Evolutionary conservation across 1,140 invertebrate genomes (phyloP), one percentile per base, ranked within the genome.

Genomic region (Oncopodura yosiiana): DNA sequence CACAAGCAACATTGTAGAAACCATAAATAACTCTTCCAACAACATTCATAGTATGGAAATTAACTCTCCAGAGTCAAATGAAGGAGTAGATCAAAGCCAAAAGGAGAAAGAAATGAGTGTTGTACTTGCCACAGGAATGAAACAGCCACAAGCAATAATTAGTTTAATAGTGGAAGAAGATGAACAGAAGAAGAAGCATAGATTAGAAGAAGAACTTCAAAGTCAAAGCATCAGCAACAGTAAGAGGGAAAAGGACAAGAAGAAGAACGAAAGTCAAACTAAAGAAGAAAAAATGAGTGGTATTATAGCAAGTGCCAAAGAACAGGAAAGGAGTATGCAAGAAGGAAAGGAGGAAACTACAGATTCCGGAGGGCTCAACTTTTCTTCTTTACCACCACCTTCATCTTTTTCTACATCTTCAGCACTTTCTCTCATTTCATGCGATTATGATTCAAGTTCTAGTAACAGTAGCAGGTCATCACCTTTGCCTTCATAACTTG

Each of bases 351-450:
- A 3, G 8, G n/a, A 3, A 23, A 19, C 29, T 24, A 34, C n/a
- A 9, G 19, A 3, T 23, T 18, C n/a, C 19, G 29, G 12, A 3
- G 18, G 6, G 3, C 1, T 16, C 4, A 34, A 19, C 18, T 3
- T 18, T 12, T 27, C 9, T 19, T 12, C 14, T 29, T n/a, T 8
- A 50, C 24, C n/a, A 14, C 21, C 3, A 26, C 2, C 24, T 39
- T 2, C 34, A n/a, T 12, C 23, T 3, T 6, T 5, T 12, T 16
- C 12, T n/a, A 27, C 23, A 19, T 11, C 21, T 45, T 29, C 27
- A 24, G 54, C 46, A n/a, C 32, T 56, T 1, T 49, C 54, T 8
- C 41, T 56, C 19, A 43, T 56, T 12, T 56, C 54, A 3, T 49
- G 46, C 29, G 54, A 56, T 37, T 55, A 55, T 16, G 27, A 45